Conservation (phyloP, 2,113 vertebrate species). For the Scomber colias region DNA sequence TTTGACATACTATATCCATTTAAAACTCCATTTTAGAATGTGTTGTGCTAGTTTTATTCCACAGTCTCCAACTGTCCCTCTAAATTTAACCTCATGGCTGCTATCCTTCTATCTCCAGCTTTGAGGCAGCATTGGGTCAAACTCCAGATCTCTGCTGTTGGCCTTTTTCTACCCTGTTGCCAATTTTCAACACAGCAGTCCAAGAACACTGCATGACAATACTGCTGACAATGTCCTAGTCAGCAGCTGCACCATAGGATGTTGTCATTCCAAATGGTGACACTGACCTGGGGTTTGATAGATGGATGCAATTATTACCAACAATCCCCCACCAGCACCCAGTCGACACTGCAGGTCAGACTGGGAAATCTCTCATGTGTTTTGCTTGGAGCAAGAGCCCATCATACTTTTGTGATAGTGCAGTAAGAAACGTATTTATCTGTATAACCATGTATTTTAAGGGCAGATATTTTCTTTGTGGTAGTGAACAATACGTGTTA, state of each 20-base stretch:
- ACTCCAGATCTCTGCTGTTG: slow-evolving; percentile 42
- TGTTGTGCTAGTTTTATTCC: not conserved
- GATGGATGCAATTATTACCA: slow-evolving; percentile 75
- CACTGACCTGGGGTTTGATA: slow-evolving; percentile 74
- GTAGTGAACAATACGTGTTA: not conserved
- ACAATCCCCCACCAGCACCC: slow-evolving; percentile 33
- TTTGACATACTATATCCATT: slow-evolving; percentile 16
- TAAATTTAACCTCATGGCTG: slow-evolving; percentile 34
- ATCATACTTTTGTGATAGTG: not conserved
- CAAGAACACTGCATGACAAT: slow-evolving; percentile 44
- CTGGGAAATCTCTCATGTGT: not conserved
- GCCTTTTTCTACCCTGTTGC: slow-evolving; percentile 28
- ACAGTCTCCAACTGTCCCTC: slow-evolving; percentile 7
- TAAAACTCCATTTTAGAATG: not conserved
- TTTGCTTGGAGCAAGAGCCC: slow-evolving; percentile 12
- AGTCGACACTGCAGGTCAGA: slow-evolving; percentile 35
- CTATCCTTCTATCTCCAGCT: slow-evolving; percentile 37
- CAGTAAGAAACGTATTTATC: not conserved
- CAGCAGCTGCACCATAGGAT: slow-evolving; percentile 69
- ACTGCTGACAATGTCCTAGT: slow-evolving; percentile 69
- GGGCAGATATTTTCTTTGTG: not conserved
- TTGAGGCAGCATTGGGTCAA: slow-evolving; percentile 34
- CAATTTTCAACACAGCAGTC: slow-evolving; percentile 56
- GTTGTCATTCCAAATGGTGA: slow-evolving; percentile 72
- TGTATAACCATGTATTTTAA: not conserved